Evolutionary conservation across 2,113 vertebrate genomes (phyloP).

Genomic region (Menidia beryllina): DNA sequence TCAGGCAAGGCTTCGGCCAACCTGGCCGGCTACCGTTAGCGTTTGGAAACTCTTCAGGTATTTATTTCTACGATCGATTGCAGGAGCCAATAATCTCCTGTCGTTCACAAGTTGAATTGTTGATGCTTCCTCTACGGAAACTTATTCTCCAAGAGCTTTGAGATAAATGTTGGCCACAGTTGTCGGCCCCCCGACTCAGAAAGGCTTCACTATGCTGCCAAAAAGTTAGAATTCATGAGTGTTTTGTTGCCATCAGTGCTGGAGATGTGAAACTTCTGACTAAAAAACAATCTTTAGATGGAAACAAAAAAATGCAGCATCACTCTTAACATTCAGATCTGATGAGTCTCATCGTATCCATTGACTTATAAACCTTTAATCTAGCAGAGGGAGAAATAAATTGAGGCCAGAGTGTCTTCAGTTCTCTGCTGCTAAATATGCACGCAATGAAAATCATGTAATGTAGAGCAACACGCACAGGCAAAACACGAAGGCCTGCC

Average conservation of each 20-base stretch:
- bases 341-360: neutral
- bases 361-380: neutral
- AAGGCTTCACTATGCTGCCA: conserved; percentile 4
- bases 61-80: conserved; percentile 43
- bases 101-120: conserved; percentile 23
- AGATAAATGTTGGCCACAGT: conserved; percentile 3
- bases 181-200: conserved; percentile 1
- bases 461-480: conserved; percentile 11
- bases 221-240: conserved; percentile 1
- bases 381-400: conserved; percentile 9
- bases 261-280: neutral
- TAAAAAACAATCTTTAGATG: neutral
- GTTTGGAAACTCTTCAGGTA: conserved; percentile 44
- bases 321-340: neutral
- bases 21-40: conserved; percentile 52
- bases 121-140: conserved; percentile 28
- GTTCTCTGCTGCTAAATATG: conserved; percentile 1
- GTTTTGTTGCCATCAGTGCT: neutral
- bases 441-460: conserved; percentile 25
- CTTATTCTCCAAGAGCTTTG: conserved; percentile 20
- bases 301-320: too few relatives aligned
- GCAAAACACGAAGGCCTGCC: conserved; percentile 11
- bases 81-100: conserved; percentile 18
- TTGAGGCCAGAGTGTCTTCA: neutral
- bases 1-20: conserved; percentile 5